phyloP scores from a whole-genome alignment of 1,140 invertebrate species.

The Drosophila santomea region DNA sequence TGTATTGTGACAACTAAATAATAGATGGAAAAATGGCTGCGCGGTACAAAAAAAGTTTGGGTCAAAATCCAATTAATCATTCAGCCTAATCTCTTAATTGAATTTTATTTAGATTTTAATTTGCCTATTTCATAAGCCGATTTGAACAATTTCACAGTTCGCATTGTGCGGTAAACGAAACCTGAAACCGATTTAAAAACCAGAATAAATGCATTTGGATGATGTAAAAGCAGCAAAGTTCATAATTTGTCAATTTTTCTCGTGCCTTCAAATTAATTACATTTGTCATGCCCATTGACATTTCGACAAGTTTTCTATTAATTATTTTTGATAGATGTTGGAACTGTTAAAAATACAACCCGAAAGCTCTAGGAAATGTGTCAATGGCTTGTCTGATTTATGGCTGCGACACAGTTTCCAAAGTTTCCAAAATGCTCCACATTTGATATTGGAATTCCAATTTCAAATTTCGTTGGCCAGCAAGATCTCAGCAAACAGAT shows the following conservation, averaged over 20 bases:
- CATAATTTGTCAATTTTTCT: conserved; percentile 75
- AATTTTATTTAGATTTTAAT: conserved; percentile 77
- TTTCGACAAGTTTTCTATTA: conserved; percentile 83
- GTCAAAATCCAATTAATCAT: conserved; percentile 72
- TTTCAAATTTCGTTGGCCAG: background rate
- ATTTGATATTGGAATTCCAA: conserved; percentile 38
- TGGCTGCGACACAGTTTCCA: conserved; percentile 69
- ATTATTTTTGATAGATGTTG: conserved; percentile 79
- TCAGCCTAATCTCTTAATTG: conserved; percentile 76
- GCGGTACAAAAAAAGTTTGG: conserved; percentile 26
- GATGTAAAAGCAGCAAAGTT: conserved; percentile 42
- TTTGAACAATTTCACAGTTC: conserved; percentile 77
- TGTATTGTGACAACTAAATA: conserved; percentile 54
- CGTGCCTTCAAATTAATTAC: conserved; percentile 69
- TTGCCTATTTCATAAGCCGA: conserved; percentile 79
- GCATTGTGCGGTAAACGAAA: conserved; percentile 51
- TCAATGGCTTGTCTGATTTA: conserved; percentile 67
- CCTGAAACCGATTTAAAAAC: conserved; percentile 30
- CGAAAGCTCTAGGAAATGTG: conserved; percentile 53
- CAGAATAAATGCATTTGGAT: conserved; percentile 37
- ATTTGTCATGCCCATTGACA: conserved; percentile 80
- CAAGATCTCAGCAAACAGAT: conserved; percentile 14
- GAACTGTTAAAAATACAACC: conserved; percentile 38
- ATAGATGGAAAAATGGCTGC: conserved; percentile 20
- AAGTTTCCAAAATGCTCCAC: conserved; percentile 59